Evolutionary conservation across 37 sponge, comb jelly and placozoan species (phyloP).

Genomic region (Lycopodina hypogea): DNA sequence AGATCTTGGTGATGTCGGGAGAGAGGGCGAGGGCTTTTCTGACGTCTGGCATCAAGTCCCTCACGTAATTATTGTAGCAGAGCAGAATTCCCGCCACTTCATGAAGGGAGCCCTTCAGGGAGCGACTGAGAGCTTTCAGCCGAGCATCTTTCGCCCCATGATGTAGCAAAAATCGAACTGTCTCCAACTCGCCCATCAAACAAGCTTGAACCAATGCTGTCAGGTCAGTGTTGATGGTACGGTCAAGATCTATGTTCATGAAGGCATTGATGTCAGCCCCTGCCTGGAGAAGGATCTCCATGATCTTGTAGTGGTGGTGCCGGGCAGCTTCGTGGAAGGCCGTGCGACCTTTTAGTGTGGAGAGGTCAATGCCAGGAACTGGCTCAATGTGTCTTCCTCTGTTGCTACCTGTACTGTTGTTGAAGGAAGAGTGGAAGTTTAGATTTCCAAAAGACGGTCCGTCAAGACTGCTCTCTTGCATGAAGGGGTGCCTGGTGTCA

Average conservation of each 20-base stretch:
- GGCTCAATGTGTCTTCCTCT: not conserved
- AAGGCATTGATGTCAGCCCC: slow-evolving; percentile 81
- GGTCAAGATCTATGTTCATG: slow-evolving; percentile 47
- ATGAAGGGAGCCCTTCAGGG: slow-evolving; percentile 18
- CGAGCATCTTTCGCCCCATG: slow-evolving; percentile 76
- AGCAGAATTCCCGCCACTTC: slow-evolving; percentile 64
- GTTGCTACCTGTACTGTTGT: not conserved
- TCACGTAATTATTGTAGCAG: slow-evolving; percentile 53
- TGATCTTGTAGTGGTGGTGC: slow-evolving; percentile 30
- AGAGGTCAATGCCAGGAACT: slow-evolving; percentile 50
- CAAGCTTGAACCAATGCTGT: slow-evolving; percentile 77
- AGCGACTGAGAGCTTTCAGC: slow-evolving; percentile 66
- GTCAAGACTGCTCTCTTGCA: slow-evolving; percentile 3
- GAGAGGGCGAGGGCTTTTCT: not conserved
- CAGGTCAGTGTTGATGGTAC: slow-evolving; percentile 39
- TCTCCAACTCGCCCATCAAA: slow-evolving; percentile 33
- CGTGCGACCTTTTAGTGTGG: slow-evolving; percentile 45
- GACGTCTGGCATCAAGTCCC: slow-evolving; percentile 2
- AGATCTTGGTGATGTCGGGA: not conserved
- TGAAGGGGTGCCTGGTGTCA: not conserved
- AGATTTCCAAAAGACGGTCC: not conserved
- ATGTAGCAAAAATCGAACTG: slow-evolving; percentile 59
- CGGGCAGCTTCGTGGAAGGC: slow-evolving; percentile 75
- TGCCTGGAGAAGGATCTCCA: slow-evolving; percentile 54
- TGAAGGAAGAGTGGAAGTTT: not conserved